Conservation (phyloP, 2,113 vertebrate genomes). For the Propithecus coquereli region DNA sequence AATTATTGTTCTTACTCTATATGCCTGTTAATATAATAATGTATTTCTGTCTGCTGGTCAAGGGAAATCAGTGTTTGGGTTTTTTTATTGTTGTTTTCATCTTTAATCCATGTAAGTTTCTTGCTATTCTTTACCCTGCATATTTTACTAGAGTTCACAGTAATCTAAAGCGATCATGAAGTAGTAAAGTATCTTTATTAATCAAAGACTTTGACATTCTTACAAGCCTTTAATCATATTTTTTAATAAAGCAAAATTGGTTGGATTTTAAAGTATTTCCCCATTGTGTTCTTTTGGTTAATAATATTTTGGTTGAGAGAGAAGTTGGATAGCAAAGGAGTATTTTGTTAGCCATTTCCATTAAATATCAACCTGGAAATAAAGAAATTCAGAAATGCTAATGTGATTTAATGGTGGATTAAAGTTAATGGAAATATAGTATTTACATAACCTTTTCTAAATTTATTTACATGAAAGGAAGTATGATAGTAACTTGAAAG, state of each 20-base stretch:
- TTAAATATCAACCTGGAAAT: constrained; percentile 7
- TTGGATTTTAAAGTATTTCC: not conserved
- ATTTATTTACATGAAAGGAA: not conserved
- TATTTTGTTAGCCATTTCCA: constrained; percentile 4
- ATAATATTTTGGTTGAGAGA: not conserved
- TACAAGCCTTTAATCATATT: not conserved
- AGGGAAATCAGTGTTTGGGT: not conserved
- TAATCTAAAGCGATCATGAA: not conserved
- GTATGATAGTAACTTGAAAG: not conserved
- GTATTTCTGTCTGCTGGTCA: not conserved
- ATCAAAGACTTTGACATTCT: not conserved
- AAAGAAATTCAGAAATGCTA: not conserved
- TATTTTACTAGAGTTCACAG: not conserved
- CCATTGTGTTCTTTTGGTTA: not conserved
- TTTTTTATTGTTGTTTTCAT: not conserved
- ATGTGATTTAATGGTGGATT: not conserved
- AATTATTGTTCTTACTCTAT: not conserved
- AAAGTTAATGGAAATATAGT: not conserved
- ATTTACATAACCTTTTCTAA: not conserved
- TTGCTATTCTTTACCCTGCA: not conserved
- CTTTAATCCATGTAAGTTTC: not conserved
- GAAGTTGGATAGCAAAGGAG: not conserved
- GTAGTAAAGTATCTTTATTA: not conserved
- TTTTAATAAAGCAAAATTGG: not conserved
- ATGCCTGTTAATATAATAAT: not conserved